phyloP scores from a whole-genome alignment of 2,888 invertebrate species.

The Digitonthophagus gazella region DNA sequence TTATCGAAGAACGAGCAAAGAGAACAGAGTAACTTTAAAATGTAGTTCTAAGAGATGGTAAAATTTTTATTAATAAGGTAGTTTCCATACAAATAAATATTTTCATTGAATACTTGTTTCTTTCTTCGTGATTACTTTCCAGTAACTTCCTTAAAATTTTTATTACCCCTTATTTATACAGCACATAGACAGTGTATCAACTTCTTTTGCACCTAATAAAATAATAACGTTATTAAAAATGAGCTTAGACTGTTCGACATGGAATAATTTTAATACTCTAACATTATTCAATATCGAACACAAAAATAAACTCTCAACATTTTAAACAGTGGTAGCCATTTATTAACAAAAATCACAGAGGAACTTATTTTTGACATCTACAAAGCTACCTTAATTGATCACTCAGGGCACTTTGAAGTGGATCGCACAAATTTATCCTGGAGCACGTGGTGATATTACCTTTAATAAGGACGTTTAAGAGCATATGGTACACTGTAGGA shows the following conservation, averaged over 20 bases:
- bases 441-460: slow-evolving; percentile 25
- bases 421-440: slow-evolving; percentile 18
- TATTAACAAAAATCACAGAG: background rate
- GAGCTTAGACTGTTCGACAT: too few relatives aligned
- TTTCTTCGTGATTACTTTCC: background rate
- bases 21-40: too few relatives aligned
- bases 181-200: background rate
- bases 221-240: background rate
- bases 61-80: too few relatives aligned
- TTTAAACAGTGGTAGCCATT: too few relatives aligned
- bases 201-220: background rate
- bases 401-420: background rate
- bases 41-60: too few relatives aligned
- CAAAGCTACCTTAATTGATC: background rate
- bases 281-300: too few relatives aligned
- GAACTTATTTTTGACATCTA: slow-evolving; percentile 2
- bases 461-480: slow-evolving; percentile 31
- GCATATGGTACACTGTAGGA: slow-evolving; percentile 31
- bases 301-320: too few relatives aligned
- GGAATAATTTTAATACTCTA: too few relatives aligned
- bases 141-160: background rate
- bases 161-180: background rate
- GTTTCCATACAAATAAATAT: too few relatives aligned
- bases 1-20: too few relatives aligned
- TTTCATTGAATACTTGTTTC: background rate